Conservation (phyloP, 2,113 vertebrate genomes). For the Ahaetulla prasina region DNA sequence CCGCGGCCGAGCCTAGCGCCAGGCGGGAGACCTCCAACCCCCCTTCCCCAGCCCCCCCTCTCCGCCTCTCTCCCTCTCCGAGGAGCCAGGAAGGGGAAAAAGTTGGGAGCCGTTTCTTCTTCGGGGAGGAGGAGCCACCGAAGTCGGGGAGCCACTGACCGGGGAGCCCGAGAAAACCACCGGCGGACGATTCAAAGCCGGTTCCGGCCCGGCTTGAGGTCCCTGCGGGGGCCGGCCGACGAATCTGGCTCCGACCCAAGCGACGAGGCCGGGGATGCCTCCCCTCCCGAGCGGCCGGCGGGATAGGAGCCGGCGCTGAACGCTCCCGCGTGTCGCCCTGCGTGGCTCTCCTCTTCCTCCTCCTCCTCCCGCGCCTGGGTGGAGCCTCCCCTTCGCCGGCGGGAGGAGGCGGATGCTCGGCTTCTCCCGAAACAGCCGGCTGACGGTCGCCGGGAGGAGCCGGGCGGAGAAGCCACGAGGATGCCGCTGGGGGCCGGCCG, state of each 20-base stretch:
- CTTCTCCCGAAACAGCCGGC: background rate
- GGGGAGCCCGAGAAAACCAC: background rate
- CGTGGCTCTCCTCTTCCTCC: background rate
- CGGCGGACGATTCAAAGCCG: background rate
- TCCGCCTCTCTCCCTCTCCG: background rate
- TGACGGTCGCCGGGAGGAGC: background rate
- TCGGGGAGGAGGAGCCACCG: background rate
- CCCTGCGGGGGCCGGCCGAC: background rate
- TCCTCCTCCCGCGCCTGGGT: background rate
- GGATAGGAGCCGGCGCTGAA: background rate
- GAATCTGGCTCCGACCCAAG: background rate
- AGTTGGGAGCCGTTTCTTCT: slow-evolving; percentile 33
- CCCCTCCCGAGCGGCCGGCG: background rate
- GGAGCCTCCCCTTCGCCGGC: background rate
- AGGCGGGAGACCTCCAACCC: background rate
- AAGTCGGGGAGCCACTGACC: background rate
- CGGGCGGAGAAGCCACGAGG: background rate
- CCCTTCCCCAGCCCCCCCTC: background rate
- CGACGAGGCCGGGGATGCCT: background rate
- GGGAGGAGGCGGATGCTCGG: background rate
- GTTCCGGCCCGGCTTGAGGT: slow-evolving; percentile 5
- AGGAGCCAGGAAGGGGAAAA: background rate
- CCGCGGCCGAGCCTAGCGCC: background rate
- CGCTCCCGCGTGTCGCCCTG: background rate
- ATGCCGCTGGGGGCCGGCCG: background rate